phyloP scores from a whole-genome alignment of 2,113 vertebrate species.

The Paedocypris sp. region DNA sequence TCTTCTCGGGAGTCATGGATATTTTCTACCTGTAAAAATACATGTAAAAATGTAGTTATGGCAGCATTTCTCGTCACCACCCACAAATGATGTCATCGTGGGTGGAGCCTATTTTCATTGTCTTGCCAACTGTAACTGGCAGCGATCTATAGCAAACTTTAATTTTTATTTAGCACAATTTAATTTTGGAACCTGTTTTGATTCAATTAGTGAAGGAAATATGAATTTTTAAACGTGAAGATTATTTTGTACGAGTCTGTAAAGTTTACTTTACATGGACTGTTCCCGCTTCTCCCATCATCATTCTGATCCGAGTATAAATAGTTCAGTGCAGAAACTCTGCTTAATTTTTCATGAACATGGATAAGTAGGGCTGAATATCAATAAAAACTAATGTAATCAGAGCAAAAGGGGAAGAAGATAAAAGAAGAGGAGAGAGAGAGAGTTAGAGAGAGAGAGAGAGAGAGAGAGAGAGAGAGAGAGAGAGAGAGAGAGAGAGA shows the following conservation, averaged over 20 bases:
- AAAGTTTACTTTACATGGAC: constrained; percentile 16
- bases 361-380: constrained; percentile 14
- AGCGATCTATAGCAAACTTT: too few species aligned
- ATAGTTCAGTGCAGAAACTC: constrained; percentile 11
- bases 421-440: neutral
- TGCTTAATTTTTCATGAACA: constrained; percentile 29
- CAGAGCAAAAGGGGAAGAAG: neutral
- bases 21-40: too few species aligned
- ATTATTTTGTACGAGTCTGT: constrained; percentile 1
- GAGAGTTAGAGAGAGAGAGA: neutral
- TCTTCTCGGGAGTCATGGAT: too few species aligned
- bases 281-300: constrained; percentile 21
- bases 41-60: too few species aligned
- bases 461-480: neutral
- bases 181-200: too few species aligned
- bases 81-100: too few species aligned
- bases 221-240: neutral
- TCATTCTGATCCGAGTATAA: constrained; percentile 12
- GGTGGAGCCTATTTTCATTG: too few species aligned
- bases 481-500: too few species aligned
- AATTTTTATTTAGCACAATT: too few species aligned
- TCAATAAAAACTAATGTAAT: constrained; percentile 16
- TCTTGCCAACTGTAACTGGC: too few species aligned
- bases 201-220: neutral
- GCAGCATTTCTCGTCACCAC: too few species aligned